Base-by-base conservation (phyloP, 1,140 invertebrate species). In the Sinonovacula constricta region DNA sequence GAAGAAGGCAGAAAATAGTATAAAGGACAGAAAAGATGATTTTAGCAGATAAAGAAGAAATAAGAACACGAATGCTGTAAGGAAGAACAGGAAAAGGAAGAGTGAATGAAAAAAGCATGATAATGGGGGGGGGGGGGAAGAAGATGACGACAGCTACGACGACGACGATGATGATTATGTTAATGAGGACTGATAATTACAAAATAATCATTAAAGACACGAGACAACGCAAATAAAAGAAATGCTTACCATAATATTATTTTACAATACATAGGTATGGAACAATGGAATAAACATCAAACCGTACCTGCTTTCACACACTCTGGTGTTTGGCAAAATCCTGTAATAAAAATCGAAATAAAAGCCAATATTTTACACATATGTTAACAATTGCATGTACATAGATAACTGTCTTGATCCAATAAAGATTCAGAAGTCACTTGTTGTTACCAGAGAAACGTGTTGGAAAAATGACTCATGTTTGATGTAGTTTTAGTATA, bases 241-340 rank as follows among this genome's bases (percentile, higher is more conserved):
- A 24, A 28, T 60, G 22, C 30, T 60, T 18, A 3, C 30, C 30
- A 31, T 2, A n/a, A 22, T 0, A 1, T 14, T 28, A 0, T 33
- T 2, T n/a, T n/a, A n/a, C n/a, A n/a, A 15, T 28, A 10, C 31
- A 31, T 31, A 3, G 14, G 4, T 33, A 33, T 31, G 22, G 12
- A 33, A 15, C n/a, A 10, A 33, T 63, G 10, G 36, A 3, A 2
- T 14, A 24, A 2, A 24, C 30, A 60, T 22, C 22, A 3, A 24
- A 18, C 1, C 26, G 49, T 67, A 67, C 65, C 15, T 18, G 65
- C 65, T 53, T 26, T 22, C 1, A 49, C 45, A 53, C 65, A 67
- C n/a, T 67, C 65, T 5, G 65, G 24, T 67, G 65, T 67, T 18
- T 5, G n/a, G 33, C 65, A 67, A 7, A 67, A 22, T 15, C 53